Evolutionary conservation across 2,888 invertebrate species (phyloP).

Genomic region (Apamea anceps): DNA sequence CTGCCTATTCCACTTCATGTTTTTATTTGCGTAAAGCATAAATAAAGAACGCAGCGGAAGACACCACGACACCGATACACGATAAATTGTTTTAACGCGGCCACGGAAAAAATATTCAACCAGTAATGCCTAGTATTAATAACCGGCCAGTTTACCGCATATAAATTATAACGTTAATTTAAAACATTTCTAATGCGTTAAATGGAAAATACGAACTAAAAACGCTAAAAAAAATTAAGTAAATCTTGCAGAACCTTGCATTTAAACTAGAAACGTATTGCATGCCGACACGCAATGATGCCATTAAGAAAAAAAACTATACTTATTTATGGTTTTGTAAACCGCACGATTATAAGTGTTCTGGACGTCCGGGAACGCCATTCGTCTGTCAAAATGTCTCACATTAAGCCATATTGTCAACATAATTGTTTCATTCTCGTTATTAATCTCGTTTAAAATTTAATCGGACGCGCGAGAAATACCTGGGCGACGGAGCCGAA

Average conservation of each 20-base stretch:
- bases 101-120: conserved; percentile 35
- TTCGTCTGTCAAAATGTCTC: conserved; percentile 65
- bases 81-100: conserved; percentile 37
- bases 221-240: conserved; percentile 55
- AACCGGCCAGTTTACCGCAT: conserved; percentile 45
- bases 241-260: conserved; percentile 66
- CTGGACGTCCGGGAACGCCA: conserved; percentile 55
- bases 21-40: conserved; percentile 19
- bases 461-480: conserved; percentile 68
- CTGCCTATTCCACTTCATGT: conserved; percentile 6
- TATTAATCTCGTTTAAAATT: conserved; percentile 78
- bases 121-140: conserved; percentile 53
- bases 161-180: conserved; percentile 62
- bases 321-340: conserved; percentile 64
- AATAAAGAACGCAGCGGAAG: conserved; percentile 44
- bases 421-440: conserved; percentile 76
- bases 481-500: conserved; percentile 64
- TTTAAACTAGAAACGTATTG: conserved; percentile 63
- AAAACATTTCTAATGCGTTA: conserved; percentile 62
- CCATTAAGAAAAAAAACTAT: conserved; percentile 61
- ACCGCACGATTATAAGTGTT: conserved; percentile 58
- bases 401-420: conserved; percentile 77
- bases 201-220: conserved; percentile 58
- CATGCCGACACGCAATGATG: conserved; percentile 67
- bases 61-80: conserved; percentile 39